Conservation (phyloP, 2,797 vertebrate genomes). For the Chelmon rostratus region DNA sequence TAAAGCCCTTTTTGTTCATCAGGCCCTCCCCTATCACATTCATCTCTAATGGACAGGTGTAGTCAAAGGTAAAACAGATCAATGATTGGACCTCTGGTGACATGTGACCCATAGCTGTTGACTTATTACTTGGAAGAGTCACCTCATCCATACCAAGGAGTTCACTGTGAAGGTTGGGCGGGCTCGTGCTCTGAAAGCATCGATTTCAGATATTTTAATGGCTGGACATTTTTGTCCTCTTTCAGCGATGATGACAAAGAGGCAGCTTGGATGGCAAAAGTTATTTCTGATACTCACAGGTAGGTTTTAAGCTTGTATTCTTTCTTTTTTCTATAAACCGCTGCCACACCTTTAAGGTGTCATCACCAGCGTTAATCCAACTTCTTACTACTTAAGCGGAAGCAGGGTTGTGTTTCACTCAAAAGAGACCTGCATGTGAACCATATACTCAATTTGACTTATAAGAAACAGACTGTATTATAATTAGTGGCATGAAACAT, state of each 20-base stretch:
- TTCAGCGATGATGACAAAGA: constrained; percentile 39
- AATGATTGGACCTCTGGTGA: constrained; percentile 68
- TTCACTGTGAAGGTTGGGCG: constrained; percentile 65
- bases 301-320: constrained; percentile 46
- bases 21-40: not conserved
- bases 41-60: not conserved
- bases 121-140: constrained; percentile 72
- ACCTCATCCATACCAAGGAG: constrained; percentile 48
- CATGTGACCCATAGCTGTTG: constrained; percentile 73
- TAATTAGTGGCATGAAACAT: not conserved
- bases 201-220: not conserved
- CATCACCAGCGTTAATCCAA: constrained; percentile 67
- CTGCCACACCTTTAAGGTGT: constrained; percentile 71
- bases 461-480: not conserved
- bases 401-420: constrained; percentile 7
- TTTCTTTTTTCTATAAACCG: constrained; percentile 36
- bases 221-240: constrained; percentile 20
- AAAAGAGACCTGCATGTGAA: constrained; percentile 12
- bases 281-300: constrained; percentile 75
- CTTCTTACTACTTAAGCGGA: constrained; percentile 38
- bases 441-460: not conserved
- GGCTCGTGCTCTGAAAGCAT: constrained; percentile 33
- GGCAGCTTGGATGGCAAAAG: constrained; percentile 32
- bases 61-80: constrained; percentile 9
- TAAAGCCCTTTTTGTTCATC: not conserved